Evolutionary conservation across 1,140 invertebrate species (phyloP).

Genomic region (Parasteatoda tepidariorum): DNA sequence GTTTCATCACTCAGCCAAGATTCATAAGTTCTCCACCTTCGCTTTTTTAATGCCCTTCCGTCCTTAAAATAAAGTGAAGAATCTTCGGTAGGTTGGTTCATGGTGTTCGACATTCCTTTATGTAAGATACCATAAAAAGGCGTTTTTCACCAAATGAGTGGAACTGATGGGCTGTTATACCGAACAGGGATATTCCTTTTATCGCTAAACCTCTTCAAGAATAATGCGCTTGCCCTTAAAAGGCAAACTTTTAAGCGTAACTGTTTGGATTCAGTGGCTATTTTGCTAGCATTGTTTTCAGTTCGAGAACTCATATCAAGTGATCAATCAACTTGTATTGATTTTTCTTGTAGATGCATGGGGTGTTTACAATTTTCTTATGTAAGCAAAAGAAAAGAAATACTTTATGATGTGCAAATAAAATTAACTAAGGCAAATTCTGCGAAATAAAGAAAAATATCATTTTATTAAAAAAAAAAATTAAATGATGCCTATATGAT

Average conservation of each 20-base stretch:
- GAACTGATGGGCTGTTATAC: slow-evolving; percentile 51
- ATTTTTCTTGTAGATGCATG: too few relatives aligned
- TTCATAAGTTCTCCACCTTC: slow-evolving; percentile 32
- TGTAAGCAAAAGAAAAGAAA: too few relatives aligned
- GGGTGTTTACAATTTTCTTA: too few relatives aligned
- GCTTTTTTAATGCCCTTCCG: slow-evolving; percentile 27
- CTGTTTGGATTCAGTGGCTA: too few relatives aligned
- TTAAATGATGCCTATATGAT: too few relatives aligned
- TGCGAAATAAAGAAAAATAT: too few relatives aligned
- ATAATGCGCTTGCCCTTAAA: slow-evolving; percentile 40
- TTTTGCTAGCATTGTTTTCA: too few relatives aligned
- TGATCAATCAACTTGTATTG: too few relatives aligned
- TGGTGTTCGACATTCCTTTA: background rate
- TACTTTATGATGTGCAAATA: too few relatives aligned
- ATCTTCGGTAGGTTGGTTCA: background rate
- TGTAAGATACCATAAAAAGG: slow-evolving; percentile 33
- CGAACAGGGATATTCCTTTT: slow-evolving; percentile 27
- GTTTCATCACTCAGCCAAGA: slow-evolving; percentile 40
- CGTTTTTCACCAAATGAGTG: slow-evolving; percentile 55
- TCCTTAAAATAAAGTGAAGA: slow-evolving; percentile 30
- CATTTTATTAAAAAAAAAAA: too few relatives aligned
- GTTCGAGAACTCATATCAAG: too few relatives aligned
- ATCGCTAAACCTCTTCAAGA: slow-evolving; percentile 8
- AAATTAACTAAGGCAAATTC: too few relatives aligned
- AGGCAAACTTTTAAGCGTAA: background rate